phyloP scores from a whole-genome alignment of 2,797 vertebrate genomes.

The Neostethus bicornis region DNA sequence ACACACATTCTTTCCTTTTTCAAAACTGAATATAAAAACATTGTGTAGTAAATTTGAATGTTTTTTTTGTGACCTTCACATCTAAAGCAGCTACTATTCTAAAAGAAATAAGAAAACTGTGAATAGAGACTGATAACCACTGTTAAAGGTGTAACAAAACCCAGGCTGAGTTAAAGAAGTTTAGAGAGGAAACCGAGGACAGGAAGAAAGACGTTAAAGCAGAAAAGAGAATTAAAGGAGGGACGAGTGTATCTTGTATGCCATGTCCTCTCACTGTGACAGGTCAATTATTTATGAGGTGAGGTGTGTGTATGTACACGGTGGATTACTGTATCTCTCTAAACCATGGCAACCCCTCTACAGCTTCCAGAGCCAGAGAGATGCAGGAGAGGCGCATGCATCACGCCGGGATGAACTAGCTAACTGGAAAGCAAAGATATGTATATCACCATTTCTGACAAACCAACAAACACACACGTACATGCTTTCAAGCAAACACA shows the following conservation, averaged over 20 bases:
- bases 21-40: not conserved
- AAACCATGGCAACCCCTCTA: conserved; percentile 47
- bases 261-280: conserved; percentile 60
- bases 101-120: not conserved
- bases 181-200: conserved; percentile 14
- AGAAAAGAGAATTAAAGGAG: conserved; percentile 38
- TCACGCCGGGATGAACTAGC: conserved; percentile 9
- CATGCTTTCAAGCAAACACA: conserved; percentile 13
- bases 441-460: conserved; percentile 32
- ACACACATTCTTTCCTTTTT: not conserved
- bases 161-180: not conserved
- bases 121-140: not conserved
- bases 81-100: not conserved
- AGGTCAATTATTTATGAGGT: conserved; percentile 67
- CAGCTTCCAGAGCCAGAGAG: conserved; percentile 34
- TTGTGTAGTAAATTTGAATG: not conserved
- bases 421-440: conserved; percentile 38
- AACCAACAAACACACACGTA: conserved; percentile 32
- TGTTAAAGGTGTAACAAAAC: conserved; percentile 50
- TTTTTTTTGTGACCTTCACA: not conserved
- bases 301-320: conserved; percentile 30
- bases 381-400: conserved; percentile 15
- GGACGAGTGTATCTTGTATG: conserved; percentile 47
- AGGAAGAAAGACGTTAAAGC: conserved; percentile 44
- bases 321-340: conserved; percentile 50